Evolutionary conservation across 2,113 vertebrate species (phyloP), one percentile per base, ranked within the genome.

Genomic region (Carassius carassius): DNA sequence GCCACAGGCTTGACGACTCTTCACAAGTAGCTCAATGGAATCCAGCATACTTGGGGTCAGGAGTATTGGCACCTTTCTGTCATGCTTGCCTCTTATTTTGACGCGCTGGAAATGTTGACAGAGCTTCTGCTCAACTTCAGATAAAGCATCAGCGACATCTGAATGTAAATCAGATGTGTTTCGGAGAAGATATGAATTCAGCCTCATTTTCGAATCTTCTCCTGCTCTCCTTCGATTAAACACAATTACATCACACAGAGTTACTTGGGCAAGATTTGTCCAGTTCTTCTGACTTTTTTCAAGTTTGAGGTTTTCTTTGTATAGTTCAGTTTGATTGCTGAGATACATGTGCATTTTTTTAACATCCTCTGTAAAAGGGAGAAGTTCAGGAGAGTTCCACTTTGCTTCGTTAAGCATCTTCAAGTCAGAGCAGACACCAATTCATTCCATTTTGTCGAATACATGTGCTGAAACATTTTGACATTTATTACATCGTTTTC

Each of bases 281-380:
- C 56, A 79, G 77, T 79, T 41, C 56, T 62, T 79, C 29, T 44
- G 32, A 78, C 19, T 78, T 58, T 58, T 54, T 17, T 78, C 54
- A 25, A 29, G 44, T 62, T 77, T 25, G 0, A 77, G 25, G 2
- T 58, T 62, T 21, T 35, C 35, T 78, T 58, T 17, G 35, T n/a
- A 62, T 3, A 13, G 0, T 29, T 44, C 4, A n/a, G 14, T 78
- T 14, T 37, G 32, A 9, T 14, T 41, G 17, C 29, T 29, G 17
- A 78, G 32, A 62, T 78, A 5, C 0, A 58, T 5, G 35, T 62
- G 77, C 74, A 56, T 77, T 5, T 54, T 44, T 14, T 77, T 77
- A 4, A 77, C 75, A 77, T 77, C 76, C 16, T 78, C 29, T 21
- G 76, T n/a, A 14, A 78, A 78, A 32, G 76, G 54, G 11, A 78